A percentile compares a stretch with the other conserved stretches of the same genome.
phyloP scores from a whole-genome alignment of 2,888 invertebrate genomes.

The Cerastis rubricosa region DNA sequence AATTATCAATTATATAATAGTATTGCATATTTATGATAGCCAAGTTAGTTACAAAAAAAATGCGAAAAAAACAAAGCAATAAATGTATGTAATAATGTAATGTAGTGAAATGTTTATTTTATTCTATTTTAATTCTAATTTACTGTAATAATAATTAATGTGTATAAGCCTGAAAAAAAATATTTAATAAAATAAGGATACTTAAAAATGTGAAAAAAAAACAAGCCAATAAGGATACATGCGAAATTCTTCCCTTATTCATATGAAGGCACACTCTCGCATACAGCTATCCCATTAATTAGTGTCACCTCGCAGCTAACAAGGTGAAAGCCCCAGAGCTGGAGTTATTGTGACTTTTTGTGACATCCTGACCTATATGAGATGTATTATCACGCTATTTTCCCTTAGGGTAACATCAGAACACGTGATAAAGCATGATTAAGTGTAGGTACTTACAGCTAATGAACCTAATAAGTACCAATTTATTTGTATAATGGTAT shows the following conservation, averaged over 20 bases:
- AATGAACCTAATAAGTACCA: not conserved
- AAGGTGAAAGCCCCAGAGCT: constrained; percentile 66
- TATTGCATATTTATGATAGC: not conserved
- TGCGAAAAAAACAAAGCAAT: not conserved
- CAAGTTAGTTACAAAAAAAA: not conserved
- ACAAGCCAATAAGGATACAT: not conserved
- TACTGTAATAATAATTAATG: too few species aligned
- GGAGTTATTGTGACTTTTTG: constrained; percentile 44
- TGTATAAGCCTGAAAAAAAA: too few species aligned
- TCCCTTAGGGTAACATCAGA: not conserved
- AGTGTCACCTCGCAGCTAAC: constrained; percentile 74
- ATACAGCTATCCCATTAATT: constrained; percentile 73
- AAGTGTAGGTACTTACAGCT: not conserved
- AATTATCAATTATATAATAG: not conserved
- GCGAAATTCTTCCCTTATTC: not conserved
- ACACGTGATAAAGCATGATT: constrained; percentile 2
- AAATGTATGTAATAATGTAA: too few species aligned
- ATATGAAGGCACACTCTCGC: constrained; percentile 33
- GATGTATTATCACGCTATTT: constrained; percentile 23
- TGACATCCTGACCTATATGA: constrained; percentile 57
- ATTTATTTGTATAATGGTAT: constrained; percentile 2
- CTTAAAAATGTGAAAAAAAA: not conserved
- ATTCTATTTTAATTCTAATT: too few species aligned
- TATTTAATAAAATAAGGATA: too few species aligned
- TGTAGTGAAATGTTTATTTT: too few species aligned